These are phyloP conservation scores for Eurystomus gularis DNA, from an alignment of 2,113 vertebrate species.

Conservation along the genomic window DNA sequence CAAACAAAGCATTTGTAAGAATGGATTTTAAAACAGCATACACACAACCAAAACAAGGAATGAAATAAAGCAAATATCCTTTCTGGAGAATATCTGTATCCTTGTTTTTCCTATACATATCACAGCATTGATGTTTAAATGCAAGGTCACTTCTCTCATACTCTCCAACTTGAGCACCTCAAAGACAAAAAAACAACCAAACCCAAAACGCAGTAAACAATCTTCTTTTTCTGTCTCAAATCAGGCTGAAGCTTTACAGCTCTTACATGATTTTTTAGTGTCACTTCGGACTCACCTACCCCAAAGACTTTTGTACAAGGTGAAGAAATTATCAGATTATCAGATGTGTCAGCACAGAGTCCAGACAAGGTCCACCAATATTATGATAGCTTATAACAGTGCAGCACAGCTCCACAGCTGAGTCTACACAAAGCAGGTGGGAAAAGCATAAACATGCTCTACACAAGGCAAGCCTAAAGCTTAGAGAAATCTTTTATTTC, in stretches of 20 bases:
- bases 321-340: not conserved
- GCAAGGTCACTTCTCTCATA: not conserved
- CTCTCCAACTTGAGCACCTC: not conserved
- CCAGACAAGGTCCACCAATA: not conserved
- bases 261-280: not conserved
- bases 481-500: not conserved
- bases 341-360: not conserved
- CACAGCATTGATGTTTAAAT: not conserved
- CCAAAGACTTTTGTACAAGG: not conserved
- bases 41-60: not conserved
- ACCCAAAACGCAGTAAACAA: not conserved
- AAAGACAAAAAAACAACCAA: not conserved
- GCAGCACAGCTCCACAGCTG: not conserved
- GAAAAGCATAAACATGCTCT: not conserved
- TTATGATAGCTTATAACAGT: not conserved
- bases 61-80: slow-evolving; percentile 10
- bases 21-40: slow-evolving; percentile 14
- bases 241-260: not conserved
- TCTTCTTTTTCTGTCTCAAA: not conserved
- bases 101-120: not conserved
- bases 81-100: not conserved
- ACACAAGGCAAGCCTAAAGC: not conserved
- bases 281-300: not conserved
- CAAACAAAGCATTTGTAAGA: slow-evolving; percentile 1
- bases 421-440: not conserved